Conservation (phyloP, 2,888 invertebrate species). For the Phorcus lineatus region DNA sequence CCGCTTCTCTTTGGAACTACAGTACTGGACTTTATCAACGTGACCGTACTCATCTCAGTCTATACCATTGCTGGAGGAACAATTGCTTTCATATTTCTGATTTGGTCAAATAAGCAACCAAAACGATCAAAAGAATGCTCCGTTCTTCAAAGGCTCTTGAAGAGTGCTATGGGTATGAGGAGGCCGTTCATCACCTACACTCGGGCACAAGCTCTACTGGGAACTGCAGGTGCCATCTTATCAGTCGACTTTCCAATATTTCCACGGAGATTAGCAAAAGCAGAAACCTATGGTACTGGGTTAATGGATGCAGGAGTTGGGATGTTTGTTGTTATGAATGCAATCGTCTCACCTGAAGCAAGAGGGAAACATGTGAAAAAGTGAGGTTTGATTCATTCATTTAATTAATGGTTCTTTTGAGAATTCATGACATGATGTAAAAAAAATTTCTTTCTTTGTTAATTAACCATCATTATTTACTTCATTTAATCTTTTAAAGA, state of each 20-base stretch:
- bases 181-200: slow-evolving; percentile 65
- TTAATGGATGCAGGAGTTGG: slow-evolving; percentile 98
- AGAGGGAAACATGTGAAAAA: slow-evolving; percentile 45
- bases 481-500: too few species aligned
- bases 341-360: slow-evolving; percentile 70
- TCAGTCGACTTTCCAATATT: slow-evolving; percentile 95
- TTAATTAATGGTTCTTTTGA: neutral
- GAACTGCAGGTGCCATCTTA: slow-evolving; percentile 84
- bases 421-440: too few species aligned
- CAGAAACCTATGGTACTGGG: slow-evolving; percentile 86
- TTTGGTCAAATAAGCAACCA: neutral
- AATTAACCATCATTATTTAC: too few species aligned
- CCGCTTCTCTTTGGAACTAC: slow-evolving; percentile 56
- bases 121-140: neutral
- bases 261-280: slow-evolving; percentile 90
- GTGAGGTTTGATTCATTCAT: neutral
- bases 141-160: neutral
- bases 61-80: neutral
- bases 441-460: too few species aligned
- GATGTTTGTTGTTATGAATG: slow-evolving; percentile 79
- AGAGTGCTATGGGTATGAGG: slow-evolving; percentile 42
- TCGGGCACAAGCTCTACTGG: slow-evolving; percentile 64
- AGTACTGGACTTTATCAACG: slow-evolving; percentile 41
- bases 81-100: neutral
- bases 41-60: slow-evolving; percentile 25